phyloP scores from a whole-genome alignment of 23 tunicate species.

The Halocynthia roretzi region DNA sequence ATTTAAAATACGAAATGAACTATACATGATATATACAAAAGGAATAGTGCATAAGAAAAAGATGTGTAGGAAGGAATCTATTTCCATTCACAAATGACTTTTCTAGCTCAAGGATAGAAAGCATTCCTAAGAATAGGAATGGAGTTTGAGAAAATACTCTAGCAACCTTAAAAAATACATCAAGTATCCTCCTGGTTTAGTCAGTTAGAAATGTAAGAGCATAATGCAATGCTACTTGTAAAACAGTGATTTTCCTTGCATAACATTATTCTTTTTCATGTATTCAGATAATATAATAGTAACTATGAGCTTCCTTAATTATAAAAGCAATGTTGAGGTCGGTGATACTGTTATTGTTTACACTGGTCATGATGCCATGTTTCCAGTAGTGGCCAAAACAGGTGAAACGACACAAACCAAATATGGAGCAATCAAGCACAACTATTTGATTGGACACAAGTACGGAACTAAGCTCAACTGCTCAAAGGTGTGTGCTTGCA shows the following conservation, averaged over 20 bases:
- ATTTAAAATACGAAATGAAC: too few species aligned
- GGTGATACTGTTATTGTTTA: constrained; percentile 74
- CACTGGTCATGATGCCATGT: constrained; percentile 56
- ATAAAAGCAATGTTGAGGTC: constrained; percentile 26
- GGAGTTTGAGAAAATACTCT: too few species aligned
- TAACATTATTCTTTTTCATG: too few species aligned
- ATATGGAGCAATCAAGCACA: constrained; percentile 88
- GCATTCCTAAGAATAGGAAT: too few species aligned
- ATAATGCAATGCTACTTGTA: not conserved
- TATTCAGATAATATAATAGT: not conserved
- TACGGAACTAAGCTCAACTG: constrained; percentile 71
- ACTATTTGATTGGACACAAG: constrained; percentile 57
- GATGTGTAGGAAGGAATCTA: too few species aligned
- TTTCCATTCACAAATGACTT: too few species aligned
- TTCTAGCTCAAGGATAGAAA: too few species aligned
- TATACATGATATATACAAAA: too few species aligned
- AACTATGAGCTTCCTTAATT: constrained; percentile 31
- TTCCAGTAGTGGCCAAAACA: constrained; percentile 48
- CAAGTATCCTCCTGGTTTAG: too few species aligned
- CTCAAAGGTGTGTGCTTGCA: constrained; percentile 41
- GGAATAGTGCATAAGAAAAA: too few species aligned
- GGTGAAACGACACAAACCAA: constrained; percentile 79
- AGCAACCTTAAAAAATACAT: too few species aligned
- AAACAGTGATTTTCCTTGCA: too few species aligned
- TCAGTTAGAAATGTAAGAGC: not conserved